Base-by-base conservation (phyloP, 2,797 vertebrate species). In the Tolypeutes matacus region DNA sequence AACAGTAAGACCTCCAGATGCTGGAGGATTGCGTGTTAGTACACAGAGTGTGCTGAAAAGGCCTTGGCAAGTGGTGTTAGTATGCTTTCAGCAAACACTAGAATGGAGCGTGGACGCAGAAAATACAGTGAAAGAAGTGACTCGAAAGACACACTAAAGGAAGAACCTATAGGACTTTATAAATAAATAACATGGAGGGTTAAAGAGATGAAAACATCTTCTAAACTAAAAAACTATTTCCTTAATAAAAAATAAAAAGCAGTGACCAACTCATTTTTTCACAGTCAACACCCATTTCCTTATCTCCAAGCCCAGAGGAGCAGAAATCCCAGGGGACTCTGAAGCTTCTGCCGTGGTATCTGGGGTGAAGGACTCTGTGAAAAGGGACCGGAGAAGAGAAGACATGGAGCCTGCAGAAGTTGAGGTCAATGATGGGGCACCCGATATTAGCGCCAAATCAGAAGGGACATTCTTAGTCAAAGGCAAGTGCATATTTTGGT, bases 391-490 rank as follows among this genome's bases (percentile, higher is more conserved):
- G 64, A 7, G 13, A 15, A 36, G 42, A 67, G 2, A 25, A 29
- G 2, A 7, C 3, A 5, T 14, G 8, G 56, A 2, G 2, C 3
- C 29, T 29, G 15, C 20, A 5, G 23, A 42, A 5, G 31, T 10
- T 21, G 25, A 15, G 1, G 0, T 25, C 15, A 23, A 72, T 4
- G 12, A 7, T 7, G 31, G 62, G 2, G 2, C 9, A 14, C 31
- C 12, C 7, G 23, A 12, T 67, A 64, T 72, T 7, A 58, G 10
- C 17, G 2, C 29, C 36, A 23, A 95, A 51, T 69, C 27, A 25
- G 25, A 92, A 84, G 29, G 20, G 80, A 80, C 36, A 39, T 49
- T 86, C 95, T 76, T 25, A 97, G 93, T 83, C 69, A 96, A 96
- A 96, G 29, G 39, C 65, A 69, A 39, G 83, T 14, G 85, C 73